Conservation (phyloP, 2,797 vertebrate species). For the Rhinogobio ventralis region DNA sequence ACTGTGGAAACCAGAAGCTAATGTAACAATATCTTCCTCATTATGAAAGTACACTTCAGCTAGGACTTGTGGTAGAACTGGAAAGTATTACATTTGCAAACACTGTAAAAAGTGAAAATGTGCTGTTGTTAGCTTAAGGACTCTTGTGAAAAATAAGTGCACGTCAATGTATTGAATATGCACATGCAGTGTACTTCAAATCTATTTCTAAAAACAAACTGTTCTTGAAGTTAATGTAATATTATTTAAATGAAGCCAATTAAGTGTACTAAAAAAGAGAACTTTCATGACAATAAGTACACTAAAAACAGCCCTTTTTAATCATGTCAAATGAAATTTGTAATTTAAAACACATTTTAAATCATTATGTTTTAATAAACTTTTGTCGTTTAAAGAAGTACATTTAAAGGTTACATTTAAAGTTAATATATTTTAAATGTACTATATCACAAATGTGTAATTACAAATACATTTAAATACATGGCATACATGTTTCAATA, state of each 20-base stretch:
- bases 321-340: background rate
- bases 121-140: background rate
- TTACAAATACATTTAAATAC: background rate
- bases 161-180: background rate
- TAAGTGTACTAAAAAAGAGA: background rate
- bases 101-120: background rate
- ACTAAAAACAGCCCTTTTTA: background rate
- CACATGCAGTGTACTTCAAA: background rate
- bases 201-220: background rate
- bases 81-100: slow-evolving; percentile 31
- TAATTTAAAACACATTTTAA: background rate
- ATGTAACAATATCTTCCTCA: slow-evolving; percentile 46
- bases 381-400: background rate
- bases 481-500: background rate
- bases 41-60: slow-evolving; percentile 42
- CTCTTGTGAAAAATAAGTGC: background rate
- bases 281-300: background rate
- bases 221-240: background rate
- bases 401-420: background rate
- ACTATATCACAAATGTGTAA: background rate
- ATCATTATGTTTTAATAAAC: background rate
- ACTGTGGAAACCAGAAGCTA: slow-evolving; percentile 43
- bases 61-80: slow-evolving; percentile 58
- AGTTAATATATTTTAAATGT: background rate
- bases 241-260: background rate